A percentile compares a stretch with the other conserved stretches of the same genome.
phyloP scores from a whole-genome alignment of 2,797 vertebrate genomes.

The Tinamus major region DNA sequence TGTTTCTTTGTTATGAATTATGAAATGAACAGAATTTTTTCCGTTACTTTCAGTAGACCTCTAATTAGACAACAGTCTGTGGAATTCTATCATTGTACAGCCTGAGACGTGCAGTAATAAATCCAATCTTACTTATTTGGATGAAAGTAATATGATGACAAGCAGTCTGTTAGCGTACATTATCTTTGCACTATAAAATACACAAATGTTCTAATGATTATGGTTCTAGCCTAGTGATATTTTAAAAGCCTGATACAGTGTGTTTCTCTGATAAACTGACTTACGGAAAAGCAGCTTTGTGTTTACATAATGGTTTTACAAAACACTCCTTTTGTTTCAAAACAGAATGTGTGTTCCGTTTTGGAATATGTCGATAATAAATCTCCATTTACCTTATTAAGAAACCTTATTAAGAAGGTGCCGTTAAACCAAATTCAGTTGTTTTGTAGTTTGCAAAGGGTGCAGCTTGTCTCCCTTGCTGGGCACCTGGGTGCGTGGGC shows the following conservation, averaged over 20 bases:
- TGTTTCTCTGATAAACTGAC: slow-evolving; percentile 17
- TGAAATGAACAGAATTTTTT: not conserved
- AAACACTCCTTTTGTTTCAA: slow-evolving; percentile 24
- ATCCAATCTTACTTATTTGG: slow-evolving; percentile 24
- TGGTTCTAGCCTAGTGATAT: slow-evolving; percentile 27
- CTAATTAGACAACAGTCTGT: not conserved
- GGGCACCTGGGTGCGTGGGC: accelerated
- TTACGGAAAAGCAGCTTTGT: slow-evolving; percentile 39
- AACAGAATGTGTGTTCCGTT: not conserved
- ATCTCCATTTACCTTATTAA: slow-evolving; percentile 6
- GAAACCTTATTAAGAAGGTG: not conserved
- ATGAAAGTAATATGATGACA: slow-evolving; percentile 40
- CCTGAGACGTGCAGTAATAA: not conserved
- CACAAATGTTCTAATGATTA: slow-evolving; percentile 30
- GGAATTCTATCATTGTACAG: not conserved
- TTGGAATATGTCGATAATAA: not conserved
- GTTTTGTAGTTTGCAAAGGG: not conserved
- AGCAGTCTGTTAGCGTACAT: slow-evolving; percentile 23
- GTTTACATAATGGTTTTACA: slow-evolving; percentile 43
- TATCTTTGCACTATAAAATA: slow-evolving; percentile 42
- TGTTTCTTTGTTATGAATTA: not conserved
- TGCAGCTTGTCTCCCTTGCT: not conserved
- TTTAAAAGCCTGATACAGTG: slow-evolving; percentile 5
- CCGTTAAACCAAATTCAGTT: not conserved
- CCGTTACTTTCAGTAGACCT: not conserved